phyloP scores from a whole-genome alignment of 2,113 vertebrate genomes.

The Etheostoma spectabile region DNA sequence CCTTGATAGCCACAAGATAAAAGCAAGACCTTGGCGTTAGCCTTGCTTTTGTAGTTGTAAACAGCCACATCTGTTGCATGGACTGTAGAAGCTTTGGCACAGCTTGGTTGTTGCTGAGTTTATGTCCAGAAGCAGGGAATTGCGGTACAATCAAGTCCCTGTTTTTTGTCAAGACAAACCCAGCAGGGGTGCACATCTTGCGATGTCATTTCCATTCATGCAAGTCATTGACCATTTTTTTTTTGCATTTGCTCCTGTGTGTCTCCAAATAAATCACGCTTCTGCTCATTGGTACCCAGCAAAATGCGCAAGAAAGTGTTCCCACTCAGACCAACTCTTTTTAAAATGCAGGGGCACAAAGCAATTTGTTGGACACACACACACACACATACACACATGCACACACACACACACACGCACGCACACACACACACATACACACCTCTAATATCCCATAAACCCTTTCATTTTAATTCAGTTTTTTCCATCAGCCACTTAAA shows the following conservation, averaged over 20 bases:
- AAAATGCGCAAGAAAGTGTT: conserved; percentile 8
- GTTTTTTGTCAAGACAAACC: conserved; percentile 10
- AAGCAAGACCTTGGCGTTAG: conserved; percentile 6
- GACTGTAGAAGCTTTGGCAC: not conserved
- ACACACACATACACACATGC: not conserved
- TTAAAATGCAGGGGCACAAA: conserved; percentile 9
- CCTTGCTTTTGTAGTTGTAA: conserved; percentile 34
- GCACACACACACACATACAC: not conserved
- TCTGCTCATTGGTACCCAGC: conserved; percentile 1
- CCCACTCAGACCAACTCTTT: not conserved
- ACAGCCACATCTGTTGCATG: conserved; percentile 25
- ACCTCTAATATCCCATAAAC: not conserved
- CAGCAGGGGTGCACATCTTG: conserved; percentile 7
- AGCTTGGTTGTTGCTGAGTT: not conserved
- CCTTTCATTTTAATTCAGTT: not conserved
- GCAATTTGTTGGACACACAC: not conserved
- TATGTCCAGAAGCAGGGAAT: not conserved
- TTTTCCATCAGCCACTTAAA: not conserved
- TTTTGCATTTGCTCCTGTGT: not conserved
- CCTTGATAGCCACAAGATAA: conserved; percentile 17
- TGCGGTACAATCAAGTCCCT: not conserved
- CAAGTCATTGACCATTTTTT: not conserved
- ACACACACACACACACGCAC: not conserved
- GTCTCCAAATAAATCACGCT: not conserved
- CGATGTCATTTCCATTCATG: conserved; percentile 9